Evolutionary conservation across 2,113 vertebrate species (phyloP).

Genomic region (Lamprologus ornatipinnis): DNA sequence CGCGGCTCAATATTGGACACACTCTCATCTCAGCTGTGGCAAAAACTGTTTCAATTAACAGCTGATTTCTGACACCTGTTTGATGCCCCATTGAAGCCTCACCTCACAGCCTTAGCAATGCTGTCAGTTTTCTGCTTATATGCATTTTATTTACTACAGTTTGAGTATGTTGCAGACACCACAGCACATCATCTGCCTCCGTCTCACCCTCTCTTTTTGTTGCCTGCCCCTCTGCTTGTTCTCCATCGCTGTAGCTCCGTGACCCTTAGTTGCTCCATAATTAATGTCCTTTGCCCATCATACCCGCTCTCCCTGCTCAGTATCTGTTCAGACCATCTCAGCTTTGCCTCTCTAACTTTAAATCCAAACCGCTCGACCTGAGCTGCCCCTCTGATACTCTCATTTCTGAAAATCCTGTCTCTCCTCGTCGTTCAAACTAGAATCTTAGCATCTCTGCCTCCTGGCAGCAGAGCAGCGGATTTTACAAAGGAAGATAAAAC

Average conservation of each 20-base stretch:
- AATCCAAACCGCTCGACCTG: background rate
- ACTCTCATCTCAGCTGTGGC: background rate
- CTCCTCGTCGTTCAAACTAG: background rate
- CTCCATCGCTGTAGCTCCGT: background rate
- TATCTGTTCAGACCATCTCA: background rate
- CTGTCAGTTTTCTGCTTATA: rapidly evolving
- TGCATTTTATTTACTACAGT: background rate
- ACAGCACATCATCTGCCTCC: background rate
- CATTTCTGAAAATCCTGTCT: background rate
- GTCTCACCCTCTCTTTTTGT: background rate
- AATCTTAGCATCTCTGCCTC: background rate
- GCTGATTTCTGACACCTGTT: background rate
- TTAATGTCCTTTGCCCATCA: background rate
- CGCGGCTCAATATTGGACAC: background rate
- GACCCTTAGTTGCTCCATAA: background rate
- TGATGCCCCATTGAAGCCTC: background rate
- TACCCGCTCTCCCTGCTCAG: background rate
- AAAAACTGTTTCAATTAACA: background rate
- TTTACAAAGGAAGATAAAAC: background rate
- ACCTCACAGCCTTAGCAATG: background rate
- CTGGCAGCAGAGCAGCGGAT: background rate
- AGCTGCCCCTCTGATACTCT: background rate
- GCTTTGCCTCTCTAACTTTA: background rate
- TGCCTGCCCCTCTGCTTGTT: background rate
- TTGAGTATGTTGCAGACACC: background rate